These are phyloP conservation scores for Albula goreensis DNA, from an alignment of 2,113 vertebrate species.

Conservation along the genomic window DNA sequence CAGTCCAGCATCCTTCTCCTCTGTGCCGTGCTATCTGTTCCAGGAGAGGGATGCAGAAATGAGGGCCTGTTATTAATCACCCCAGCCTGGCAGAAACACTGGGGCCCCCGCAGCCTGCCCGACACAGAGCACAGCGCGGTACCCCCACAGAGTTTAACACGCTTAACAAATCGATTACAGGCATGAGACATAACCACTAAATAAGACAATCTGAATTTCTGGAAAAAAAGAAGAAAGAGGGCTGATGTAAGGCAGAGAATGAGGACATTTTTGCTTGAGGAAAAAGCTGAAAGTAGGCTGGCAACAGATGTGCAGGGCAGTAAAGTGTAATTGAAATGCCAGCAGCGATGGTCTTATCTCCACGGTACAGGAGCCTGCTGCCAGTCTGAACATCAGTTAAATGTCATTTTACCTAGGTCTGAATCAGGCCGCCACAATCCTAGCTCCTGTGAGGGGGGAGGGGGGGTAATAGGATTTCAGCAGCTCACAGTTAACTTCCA, in stretches of 20 bases:
- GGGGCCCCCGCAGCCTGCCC: conserved; percentile 39
- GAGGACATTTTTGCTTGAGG: conserved; percentile 74
- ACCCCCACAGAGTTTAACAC: conserved; percentile 60
- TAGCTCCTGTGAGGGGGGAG: conserved; percentile 65
- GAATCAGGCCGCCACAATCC: conserved; percentile 79
- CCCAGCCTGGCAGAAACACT: conserved; percentile 37
- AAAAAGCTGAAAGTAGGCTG: conserved; percentile 75
- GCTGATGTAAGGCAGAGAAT: conserved; percentile 67
- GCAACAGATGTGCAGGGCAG: conserved; percentile 81
- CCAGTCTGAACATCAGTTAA: conserved; percentile 82
- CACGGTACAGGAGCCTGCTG: conserved; percentile 77
- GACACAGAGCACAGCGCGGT: conserved; percentile 34
- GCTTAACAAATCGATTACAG: conserved; percentile 67
- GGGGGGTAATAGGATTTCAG: conserved; percentile 76
- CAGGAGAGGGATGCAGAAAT: conserved; percentile 11
- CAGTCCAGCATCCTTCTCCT: conserved; percentile 11
- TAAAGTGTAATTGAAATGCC: conserved; percentile 85
- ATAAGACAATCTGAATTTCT: conserved; percentile 71
- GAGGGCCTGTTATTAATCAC: conserved; percentile 33
- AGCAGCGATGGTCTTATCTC: conserved; percentile 83
- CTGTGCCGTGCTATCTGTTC: conserved; percentile 24
- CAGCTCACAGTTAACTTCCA: conserved; percentile 75
- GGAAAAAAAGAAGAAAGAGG: conserved; percentile 51
- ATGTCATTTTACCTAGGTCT: conserved; percentile 83
- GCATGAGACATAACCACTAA: conserved; percentile 59